phyloP scores from a whole-genome alignment of 2,113 vertebrate species.

The Chloropsis hardwickii region DNA sequence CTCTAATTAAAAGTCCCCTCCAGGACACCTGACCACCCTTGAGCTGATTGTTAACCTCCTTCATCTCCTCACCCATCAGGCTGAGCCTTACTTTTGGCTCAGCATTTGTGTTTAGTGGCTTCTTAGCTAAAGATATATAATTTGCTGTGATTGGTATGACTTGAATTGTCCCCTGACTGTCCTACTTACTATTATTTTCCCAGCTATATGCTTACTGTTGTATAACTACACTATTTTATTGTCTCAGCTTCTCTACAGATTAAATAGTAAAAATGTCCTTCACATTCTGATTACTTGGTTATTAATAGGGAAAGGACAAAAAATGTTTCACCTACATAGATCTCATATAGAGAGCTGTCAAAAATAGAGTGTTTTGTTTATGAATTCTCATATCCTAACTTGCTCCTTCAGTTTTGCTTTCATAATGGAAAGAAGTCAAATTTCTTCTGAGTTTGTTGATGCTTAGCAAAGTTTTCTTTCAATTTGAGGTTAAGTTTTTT shows the following conservation, averaged over 20 bases:
- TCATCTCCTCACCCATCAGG: neutral
- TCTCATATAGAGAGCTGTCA: neutral
- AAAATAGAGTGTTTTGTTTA: neutral
- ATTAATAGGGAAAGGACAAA: neutral
- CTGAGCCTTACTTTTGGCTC: neutral
- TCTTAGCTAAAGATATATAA: neutral
- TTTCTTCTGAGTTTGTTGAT: neutral
- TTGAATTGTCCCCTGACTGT: neutral
- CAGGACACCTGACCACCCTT: neutral
- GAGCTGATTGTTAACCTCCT: neutral
- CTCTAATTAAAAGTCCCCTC: neutral
- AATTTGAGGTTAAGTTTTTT: neutral
- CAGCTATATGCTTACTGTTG: neutral
- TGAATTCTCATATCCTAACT: neutral
- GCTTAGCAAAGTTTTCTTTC: neutral
- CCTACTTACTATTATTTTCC: neutral
- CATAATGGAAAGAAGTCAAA: neutral
- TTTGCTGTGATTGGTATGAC: neutral
- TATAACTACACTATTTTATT: neutral
- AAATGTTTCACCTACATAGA: neutral
- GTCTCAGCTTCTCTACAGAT: neutral
- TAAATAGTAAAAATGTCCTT: neutral
- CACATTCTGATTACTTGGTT: neutral
- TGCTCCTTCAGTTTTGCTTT: neutral
- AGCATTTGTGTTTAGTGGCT: neutral